phyloP scores from a whole-genome alignment of 2,888 invertebrate species.

The Metallyticus violacea region DNA sequence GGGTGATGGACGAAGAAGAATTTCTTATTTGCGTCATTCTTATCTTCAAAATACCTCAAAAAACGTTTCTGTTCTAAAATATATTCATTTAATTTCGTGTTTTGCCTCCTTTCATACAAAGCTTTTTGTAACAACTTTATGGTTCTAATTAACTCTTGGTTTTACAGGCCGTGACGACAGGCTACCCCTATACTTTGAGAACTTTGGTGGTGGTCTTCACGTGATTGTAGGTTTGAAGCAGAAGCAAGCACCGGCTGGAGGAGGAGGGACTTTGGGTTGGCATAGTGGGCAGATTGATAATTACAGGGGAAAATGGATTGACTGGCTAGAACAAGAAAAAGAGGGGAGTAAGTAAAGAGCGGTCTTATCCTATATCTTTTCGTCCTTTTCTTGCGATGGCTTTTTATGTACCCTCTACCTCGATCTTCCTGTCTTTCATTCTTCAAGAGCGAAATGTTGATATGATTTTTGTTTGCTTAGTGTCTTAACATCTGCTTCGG shows the following conservation, averaged over 20 bases:
- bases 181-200: background rate
- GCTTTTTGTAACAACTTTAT: conserved; percentile 9
- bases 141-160: conserved; percentile 18
- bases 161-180: conserved; percentile 12
- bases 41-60: background rate
- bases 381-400: background rate
- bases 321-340: background rate
- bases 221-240: conserved; percentile 17
- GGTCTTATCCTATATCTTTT: background rate
- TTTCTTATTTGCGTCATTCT: background rate
- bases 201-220: conserved; percentile 19
- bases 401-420: background rate
- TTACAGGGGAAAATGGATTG: conserved; percentile 22
- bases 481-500: background rate
- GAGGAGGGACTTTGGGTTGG: background rate
- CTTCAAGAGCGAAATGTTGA: background rate
- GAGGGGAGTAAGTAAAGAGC: background rate
- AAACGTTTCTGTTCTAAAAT: background rate
- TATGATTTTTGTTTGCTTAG: conserved; percentile 10
- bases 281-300: conserved; percentile 11
- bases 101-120: background rate
- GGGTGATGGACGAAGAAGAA: no score
- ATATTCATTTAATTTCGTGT: background rate
- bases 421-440: background rate
- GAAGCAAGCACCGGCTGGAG: background rate